Percentiles rank a stretch among this genome's conserved stretches.
These are phyloP conservation scores for Grapholita molesta DNA, from an alignment of 1,140 invertebrate genomes.

Conservation along the genomic window DNA sequence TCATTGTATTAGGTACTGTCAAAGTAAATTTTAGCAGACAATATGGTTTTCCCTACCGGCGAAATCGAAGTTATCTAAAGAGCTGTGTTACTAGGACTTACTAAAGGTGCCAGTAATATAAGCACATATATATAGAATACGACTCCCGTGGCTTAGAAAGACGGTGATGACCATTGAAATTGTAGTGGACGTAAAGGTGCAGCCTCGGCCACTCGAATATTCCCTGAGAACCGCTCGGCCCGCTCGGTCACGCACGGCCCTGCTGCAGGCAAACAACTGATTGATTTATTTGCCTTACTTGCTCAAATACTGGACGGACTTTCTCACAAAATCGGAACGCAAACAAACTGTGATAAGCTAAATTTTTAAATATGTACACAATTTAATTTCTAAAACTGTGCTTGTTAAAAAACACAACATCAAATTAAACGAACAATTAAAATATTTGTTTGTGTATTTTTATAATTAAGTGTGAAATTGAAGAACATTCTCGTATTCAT, in stretches of 20 bases:
- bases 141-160: too few species aligned
- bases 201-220: background rate
- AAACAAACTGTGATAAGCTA: background rate
- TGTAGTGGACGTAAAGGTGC: background rate
- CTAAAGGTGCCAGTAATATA: too few species aligned
- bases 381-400: background rate
- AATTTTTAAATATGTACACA: background rate
- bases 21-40: too few species aligned
- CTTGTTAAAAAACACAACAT: background rate
- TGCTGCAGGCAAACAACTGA: conserved; percentile 6
- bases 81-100: too few species aligned
- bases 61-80: too few species aligned
- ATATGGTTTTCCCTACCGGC: too few species aligned
- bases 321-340: background rate
- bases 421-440: background rate
- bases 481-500: too few species aligned
- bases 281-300: conserved; percentile 15
- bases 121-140: too few species aligned
- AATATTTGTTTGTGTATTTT: too few species aligned
- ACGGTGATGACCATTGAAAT: background rate
- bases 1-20: too few species aligned
- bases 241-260: conserved; percentile 1
- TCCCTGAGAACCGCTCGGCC: background rate
- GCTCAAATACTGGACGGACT: background rate
- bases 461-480: too few species aligned